Evolutionary conservation across 2,113 vertebrate species (phyloP), one percentile per base, ranked within the genome.

Genomic region (Anarrhichthys ocellatus): DNA sequence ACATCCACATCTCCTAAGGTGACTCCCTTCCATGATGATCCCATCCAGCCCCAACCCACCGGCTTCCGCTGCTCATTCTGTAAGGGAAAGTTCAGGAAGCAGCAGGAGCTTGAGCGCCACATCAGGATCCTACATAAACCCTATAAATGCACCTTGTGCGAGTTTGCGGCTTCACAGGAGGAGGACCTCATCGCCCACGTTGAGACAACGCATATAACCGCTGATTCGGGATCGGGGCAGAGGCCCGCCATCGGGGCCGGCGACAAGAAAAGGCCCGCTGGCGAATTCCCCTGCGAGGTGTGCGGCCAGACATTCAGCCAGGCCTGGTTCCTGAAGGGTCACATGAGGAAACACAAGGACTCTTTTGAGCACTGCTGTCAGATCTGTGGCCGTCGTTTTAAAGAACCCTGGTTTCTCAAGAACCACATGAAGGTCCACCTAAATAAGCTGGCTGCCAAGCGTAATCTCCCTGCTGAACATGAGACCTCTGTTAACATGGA

Each of bases 401-500:
- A 99, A 74, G 98, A 99, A 87, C 98, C 98, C 66, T 99, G 98
- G 98, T 99, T 99, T 90, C 96, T 99, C 56, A 99, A 99, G 93
- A 99, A 99, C 89, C 98, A 99, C 94, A 99, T 99, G 98, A 99
- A 99, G 91, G 98, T 99, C 38, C 98, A 99, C 84, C 96, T 99
- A 87, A 99, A 99, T 79, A 99, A 99, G 84, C 93, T 99, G 40
- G 96, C 97, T 0, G 96, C 97, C 42, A 99, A 99, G 94, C 97
- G 92, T 88, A 98, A 96, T 40, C 95, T 96, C 63, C 76, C 91
- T 0, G 15, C 76, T 3, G 92, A 94, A 58, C 93, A 91, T 1
- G 89, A 94, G 11, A 54, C 80, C 24, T 74, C 93, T 20, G 80
- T 86, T 11, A 95, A 95, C 72, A 94, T 97, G 92, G 94, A 95